Conservation (phyloP, 2,797 vertebrate species). For the Enoplosus armatus region DNA sequence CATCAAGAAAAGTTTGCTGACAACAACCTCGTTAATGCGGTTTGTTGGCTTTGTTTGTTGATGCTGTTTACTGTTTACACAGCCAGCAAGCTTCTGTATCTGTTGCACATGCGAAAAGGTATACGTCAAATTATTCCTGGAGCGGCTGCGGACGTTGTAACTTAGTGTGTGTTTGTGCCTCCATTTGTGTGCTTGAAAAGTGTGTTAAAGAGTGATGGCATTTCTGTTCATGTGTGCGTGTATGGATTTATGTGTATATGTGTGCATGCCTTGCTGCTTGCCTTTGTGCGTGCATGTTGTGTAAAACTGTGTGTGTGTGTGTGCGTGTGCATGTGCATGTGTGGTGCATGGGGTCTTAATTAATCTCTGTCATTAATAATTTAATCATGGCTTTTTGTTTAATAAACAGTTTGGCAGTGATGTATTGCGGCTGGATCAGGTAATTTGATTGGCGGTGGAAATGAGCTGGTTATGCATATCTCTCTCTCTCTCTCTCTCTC, state of each 20-base stretch:
- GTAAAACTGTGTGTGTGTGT: neutral
- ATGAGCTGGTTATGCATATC: constrained; percentile 81
- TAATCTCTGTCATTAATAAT: constrained; percentile 87
- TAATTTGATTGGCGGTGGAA: constrained; percentile 86
- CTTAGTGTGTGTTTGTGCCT: constrained; percentile 36
- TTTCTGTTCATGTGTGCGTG: constrained; percentile 21
- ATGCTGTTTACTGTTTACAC: constrained; percentile 34
- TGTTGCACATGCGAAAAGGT: constrained; percentile 36
- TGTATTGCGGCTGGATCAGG: constrained; percentile 84
- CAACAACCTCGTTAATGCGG: constrained; percentile 61
- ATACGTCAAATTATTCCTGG: constrained; percentile 29
- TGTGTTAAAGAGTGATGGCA: constrained; percentile 40
- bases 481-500: constrained; percentile 56
- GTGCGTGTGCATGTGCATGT: constrained; percentile 11
- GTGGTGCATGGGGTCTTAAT: constrained; percentile 74
- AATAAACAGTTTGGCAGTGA: constrained; percentile 87
- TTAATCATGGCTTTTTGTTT: constrained; percentile 86
- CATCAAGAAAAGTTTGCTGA: constrained; percentile 76
- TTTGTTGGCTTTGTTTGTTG: constrained; percentile 48
- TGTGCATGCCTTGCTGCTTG: constrained; percentile 16
- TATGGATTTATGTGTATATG: constrained; percentile 27
- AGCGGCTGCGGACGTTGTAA: constrained; percentile 34
- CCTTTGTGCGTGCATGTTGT: constrained; percentile 3
- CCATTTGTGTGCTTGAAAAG: constrained; percentile 26
- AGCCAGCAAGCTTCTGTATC: constrained; percentile 27